A percentile compares a stretch with the other conserved stretches of the same genome.
phyloP scores from a whole-genome alignment of 1,140 invertebrate genomes.

The Sycophaga agraensis region DNA sequence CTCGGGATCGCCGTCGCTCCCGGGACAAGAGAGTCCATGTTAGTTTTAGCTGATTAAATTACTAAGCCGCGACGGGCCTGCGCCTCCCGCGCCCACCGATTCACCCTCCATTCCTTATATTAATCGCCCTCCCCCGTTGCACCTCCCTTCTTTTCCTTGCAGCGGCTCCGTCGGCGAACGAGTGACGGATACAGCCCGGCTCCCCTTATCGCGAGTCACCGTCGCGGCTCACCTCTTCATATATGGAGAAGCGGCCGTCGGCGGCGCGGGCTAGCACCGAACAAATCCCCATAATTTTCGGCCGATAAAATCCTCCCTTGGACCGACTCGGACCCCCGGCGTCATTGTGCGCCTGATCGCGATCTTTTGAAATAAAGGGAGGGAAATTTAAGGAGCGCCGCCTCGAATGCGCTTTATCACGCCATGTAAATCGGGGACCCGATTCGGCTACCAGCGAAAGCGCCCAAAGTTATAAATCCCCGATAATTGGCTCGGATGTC shows the following conservation, averaged over 20 bases:
- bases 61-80: constrained; percentile 54
- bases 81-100: constrained; percentile 46
- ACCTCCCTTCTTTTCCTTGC: neutral
- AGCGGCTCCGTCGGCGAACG: no score
- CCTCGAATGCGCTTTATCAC: constrained; percentile 34
- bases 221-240: no score
- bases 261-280: no score
- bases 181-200: no score
- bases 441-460: constrained; percentile 37
- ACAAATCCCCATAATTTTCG: constrained; percentile 4
- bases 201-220: no score
- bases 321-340: neutral
- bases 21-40: constrained; percentile 47
- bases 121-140: constrained; percentile 42
- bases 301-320: constrained; percentile 15
- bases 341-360: constrained; percentile 18
- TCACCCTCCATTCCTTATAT: constrained; percentile 55
- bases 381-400: constrained; percentile 30
- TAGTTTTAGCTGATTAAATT: constrained; percentile 61
- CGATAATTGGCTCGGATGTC: constrained; percentile 49
- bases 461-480: constrained; percentile 53
- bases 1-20: constrained; percentile 42
- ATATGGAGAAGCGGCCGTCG: no score
- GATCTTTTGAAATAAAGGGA: constrained; percentile 19
- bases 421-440: constrained; percentile 35